Percentiles rank a stretch among this genome's conserved stretches.
These are phyloP conservation scores for Drosophila aff. DNA, from an alignment of 1,140 invertebrate genomes.

Conservation along the genomic window DNA sequence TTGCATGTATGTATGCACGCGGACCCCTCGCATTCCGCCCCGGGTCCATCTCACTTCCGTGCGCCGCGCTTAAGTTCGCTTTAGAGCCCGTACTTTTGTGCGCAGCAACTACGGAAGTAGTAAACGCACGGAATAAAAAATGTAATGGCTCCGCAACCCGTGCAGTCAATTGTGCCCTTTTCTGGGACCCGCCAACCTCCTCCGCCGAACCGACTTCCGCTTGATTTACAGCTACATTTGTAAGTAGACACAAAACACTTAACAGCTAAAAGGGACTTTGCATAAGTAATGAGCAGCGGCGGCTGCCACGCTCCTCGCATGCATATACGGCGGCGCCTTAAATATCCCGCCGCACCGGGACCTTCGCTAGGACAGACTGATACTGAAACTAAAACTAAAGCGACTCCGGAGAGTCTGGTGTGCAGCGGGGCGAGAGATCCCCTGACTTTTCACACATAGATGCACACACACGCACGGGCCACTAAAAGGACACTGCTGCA, in stretches of 20 bases:
- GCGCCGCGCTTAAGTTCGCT: neutral
- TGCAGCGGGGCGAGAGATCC: conserved; percentile 42
- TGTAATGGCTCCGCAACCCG: conserved; percentile 51
- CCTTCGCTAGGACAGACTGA: conserved; percentile 22
- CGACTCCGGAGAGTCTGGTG: conserved; percentile 19
- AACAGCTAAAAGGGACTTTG: conserved; percentile 81
- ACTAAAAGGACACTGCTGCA: conserved; percentile 17
- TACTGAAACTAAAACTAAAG: conserved; percentile 49
- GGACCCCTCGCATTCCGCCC: neutral
- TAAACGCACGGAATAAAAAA: conserved; percentile 46
- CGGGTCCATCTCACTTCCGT: neutral
- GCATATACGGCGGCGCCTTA: conserved; percentile 21
- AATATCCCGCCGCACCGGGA: conserved; percentile 33
- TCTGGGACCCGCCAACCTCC: neutral
- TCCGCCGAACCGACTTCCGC: conserved; percentile 38
- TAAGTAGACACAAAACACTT: conserved; percentile 79
- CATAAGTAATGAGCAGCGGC: conserved; percentile 67
- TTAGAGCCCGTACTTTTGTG: conserved; percentile 19
- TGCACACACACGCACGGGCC: conserved; percentile 46
- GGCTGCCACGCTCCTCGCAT: conserved; percentile 23
- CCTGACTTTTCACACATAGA: conserved; percentile 69
- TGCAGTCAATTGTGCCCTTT: conserved; percentile 50
- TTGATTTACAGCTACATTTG: conserved; percentile 77
- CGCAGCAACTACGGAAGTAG: conserved; percentile 38
- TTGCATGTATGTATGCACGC: conserved; percentile 25